Evolutionary conservation across 1,140 invertebrate species (phyloP), one percentile per base, ranked within the genome.

Genomic region (Littorina saxatilis): DNA sequence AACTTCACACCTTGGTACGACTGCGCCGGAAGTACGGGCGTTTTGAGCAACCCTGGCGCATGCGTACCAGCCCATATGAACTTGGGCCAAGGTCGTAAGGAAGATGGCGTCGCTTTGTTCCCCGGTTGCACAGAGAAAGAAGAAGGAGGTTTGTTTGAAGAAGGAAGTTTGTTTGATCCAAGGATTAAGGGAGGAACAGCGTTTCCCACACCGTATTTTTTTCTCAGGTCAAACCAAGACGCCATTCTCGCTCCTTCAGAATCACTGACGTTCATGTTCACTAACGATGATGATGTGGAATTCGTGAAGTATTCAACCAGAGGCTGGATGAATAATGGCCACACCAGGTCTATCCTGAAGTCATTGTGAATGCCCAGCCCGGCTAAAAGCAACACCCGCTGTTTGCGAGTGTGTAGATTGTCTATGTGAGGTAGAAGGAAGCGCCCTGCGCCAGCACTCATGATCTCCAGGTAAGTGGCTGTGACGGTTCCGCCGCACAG

Each of bases 41-140:
- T 76, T 55, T 84, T 84, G 39, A 84, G 55, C 63, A 84, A 50
- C 32, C 80, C 80, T 13, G 83, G 83, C 1, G 83, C 83, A 47
- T 84, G 83, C 29, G 80, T 50, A 11, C 50, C 66, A 15, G 55
- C n/a, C 83, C 83, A 84, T 2, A 84, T 52, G 29, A 81, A 37
- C 23, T 47, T 76, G 1, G 80, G 73, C 80, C 72, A 81, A 23
- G 32, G 29, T 58, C 32, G 17, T 5, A 61, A 23, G 58, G 43
- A 47, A 17, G 43, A 47, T 17, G 43, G 43, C 7, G 43, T 17
- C 17, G 43, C 43, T 9, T 17, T 5, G 43, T 17, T 47, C 43
- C 7, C 17, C 43, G 7, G 43, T 17, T 47, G 43, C n/a, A n/a
- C n/a, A n/a, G n/a, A n/a, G n/a, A n/a, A n/a, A 63, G 29, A 4